Conservation (phyloP, 2,888 invertebrate genomes). For the Diogma glabrata region DNA sequence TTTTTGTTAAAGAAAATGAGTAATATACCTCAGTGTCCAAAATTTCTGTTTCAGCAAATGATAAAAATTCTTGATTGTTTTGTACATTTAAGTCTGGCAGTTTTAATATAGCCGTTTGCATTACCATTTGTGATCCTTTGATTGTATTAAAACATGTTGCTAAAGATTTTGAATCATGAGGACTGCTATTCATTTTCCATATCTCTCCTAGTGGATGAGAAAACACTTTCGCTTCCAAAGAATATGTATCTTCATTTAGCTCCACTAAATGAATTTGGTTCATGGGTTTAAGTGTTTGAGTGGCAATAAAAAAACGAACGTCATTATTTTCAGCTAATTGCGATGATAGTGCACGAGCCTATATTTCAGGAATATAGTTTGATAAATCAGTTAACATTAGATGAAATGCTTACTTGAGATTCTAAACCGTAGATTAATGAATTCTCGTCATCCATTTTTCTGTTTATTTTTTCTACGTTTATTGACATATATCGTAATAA, state of each 20-base stretch:
- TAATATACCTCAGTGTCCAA: conserved; percentile 31
- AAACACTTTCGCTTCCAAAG: conserved; percentile 73
- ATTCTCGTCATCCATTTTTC: conserved; percentile 67
- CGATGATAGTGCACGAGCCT: conserved; percentile 80
- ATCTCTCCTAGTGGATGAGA: conserved; percentile 87
- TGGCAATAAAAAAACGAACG: conserved; percentile 87
- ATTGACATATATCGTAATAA: no score
- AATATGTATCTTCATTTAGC: conserved; percentile 81
- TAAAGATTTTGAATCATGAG: conserved; percentile 60
- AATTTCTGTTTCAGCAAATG: conserved; percentile 37
- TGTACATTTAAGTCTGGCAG: conserved; percentile 43
- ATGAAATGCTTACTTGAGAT: conserved; percentile 72
- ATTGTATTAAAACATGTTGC: conserved; percentile 84
- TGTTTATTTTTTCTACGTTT: no score
- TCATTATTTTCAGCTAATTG: conserved; percentile 81
- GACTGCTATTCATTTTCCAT: conserved; percentile 84
- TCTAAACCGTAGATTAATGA: conserved; percentile 88
- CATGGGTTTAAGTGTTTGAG: conserved; percentile 81
- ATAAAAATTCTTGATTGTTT: conserved; percentile 38
- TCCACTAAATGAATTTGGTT: conserved; percentile 93
- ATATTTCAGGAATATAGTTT: conserved; percentile 22
- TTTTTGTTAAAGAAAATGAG: background rate
- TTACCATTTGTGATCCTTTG: conserved; percentile 48
- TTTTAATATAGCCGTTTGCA: conserved; percentile 49
- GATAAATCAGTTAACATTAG: background rate